Evolutionary conservation across 2,113 vertebrate genomes (phyloP).

Genomic region (Saguinus midas): DNA sequence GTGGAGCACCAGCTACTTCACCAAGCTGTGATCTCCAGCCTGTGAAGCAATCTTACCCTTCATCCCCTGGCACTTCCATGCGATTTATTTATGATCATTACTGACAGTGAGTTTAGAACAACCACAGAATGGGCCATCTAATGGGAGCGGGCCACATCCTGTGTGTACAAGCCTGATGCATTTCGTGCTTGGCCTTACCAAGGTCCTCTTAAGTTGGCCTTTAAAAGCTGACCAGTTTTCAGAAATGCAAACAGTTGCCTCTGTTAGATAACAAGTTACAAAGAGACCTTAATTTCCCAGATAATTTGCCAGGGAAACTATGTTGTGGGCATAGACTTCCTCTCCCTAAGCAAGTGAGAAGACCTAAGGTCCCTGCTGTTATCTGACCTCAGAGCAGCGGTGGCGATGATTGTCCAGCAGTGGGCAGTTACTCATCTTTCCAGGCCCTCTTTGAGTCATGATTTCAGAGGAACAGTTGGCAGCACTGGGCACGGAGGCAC

Average conservation of each 20-base stretch:
- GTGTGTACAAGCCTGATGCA: not conserved
- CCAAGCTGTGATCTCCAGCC: not conserved
- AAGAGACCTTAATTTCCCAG: not conserved
- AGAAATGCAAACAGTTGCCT: not conserved
- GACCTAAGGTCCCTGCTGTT: rapidly evolving
- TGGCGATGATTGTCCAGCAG: rapidly evolving
- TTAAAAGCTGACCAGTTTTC: not conserved
- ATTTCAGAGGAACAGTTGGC: rapidly evolving
- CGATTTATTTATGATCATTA: not conserved
- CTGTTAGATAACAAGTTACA: not conserved
- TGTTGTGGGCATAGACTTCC: not conserved
- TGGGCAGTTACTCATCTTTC: too few relatives aligned
- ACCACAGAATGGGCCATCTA: not conserved
- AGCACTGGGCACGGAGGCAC: rapidly evolving
- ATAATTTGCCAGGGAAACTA: not conserved
- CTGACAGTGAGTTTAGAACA: not conserved
- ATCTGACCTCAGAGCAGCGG: not conserved
- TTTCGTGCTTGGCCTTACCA: rapidly evolving
- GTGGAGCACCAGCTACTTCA: not conserved
- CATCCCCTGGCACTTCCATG: rapidly evolving
- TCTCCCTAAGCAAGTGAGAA: not conserved
- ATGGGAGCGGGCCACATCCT: rapidly evolving
- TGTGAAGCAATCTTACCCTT: not conserved
- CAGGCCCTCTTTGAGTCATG: too few relatives aligned
- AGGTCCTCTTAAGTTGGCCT: rapidly evolving